Base-by-base conservation (phyloP, 1,140 invertebrate species). In the Hydropsyche tenuis region DNA sequence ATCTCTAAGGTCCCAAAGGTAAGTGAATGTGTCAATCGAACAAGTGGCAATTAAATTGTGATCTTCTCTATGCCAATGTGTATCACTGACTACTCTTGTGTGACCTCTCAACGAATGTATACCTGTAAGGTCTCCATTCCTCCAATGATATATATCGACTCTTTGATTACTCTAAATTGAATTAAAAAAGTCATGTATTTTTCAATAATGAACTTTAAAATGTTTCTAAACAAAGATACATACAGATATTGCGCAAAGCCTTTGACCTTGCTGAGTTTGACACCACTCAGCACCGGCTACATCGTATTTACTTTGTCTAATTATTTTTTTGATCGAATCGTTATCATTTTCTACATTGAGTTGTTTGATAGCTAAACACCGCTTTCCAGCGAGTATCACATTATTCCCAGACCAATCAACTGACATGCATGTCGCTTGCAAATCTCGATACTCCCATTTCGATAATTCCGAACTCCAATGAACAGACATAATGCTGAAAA, bases 1-100 rank as follows among this genome's bases (percentile, higher is more conserved):
- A 83, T 97, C 95, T 80, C 95, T 86, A 9, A 96, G 86, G 81
- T 98, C 96, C 96, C 96, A 98, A 48, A 98, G 88, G 81, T 96
- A 91, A 66, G 96, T 95, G 80, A 93, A 97, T 51, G 94, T 95
- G 81, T 99, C 96, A 43, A 96, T 94, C 22, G 96, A 97, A 80
- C 95, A 96, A 37, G 95, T 95, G 11, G 95, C 95, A 73, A 98
- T 85, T 14, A 96, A 82, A 81, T 96, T 93, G n/a, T 93, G 90
- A 81, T 97, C 92, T 81, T 92, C 92, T 72, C 90, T 89, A 80
- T 96, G 95, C 93, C 96, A 99, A 82, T 97, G 94, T 56, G 98
- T 87, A 81, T 97, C 96, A 79, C 93, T 96, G 9, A 98, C 92
- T 7, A 94, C 92, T 77, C 96, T 84, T 0, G 94, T 95, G 79